Evolutionary conservation across 2,113 vertebrate species (phyloP).

Genomic region (Prochilodus magdalenae): DNA sequence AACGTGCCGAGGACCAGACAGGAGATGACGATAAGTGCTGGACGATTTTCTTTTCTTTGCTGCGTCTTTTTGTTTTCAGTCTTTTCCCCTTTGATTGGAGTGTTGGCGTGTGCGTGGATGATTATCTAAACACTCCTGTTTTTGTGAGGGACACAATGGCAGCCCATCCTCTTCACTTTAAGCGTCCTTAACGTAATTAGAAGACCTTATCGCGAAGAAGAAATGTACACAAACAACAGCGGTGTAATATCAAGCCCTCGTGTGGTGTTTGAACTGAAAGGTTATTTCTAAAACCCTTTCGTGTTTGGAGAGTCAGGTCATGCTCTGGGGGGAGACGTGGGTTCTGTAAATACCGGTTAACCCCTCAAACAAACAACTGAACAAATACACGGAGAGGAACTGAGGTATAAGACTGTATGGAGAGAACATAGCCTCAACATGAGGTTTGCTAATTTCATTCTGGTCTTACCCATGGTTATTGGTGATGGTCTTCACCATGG

Average conservation of each 20-base stretch:
- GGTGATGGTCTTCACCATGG: too few relatives aligned
- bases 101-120: not conserved
- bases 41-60: slow-evolving; percentile 14
- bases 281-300: not conserved
- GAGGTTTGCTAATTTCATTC: too few relatives aligned
- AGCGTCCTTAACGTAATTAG: not conserved
- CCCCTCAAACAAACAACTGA: too few relatives aligned
- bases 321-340: too few relatives aligned
- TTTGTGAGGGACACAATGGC: not conserved
- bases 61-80: not conserved
- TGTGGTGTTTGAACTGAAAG: too few relatives aligned
- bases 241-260: too few relatives aligned
- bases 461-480: too few relatives aligned
- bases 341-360: too few relatives aligned
- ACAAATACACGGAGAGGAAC: too few relatives aligned
- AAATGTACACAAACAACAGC: not conserved
- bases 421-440: too few relatives aligned
- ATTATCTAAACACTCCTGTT: not conserved
- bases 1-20: slow-evolving; percentile 7
- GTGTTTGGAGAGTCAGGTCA: not conserved
- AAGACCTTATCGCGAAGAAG: not conserved
- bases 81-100: slow-evolving; percentile 21
- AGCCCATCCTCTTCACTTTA: not conserved
- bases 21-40: slow-evolving; percentile 2
- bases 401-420: too few relatives aligned